Evolutionary conservation across 53 echinoderm and acorn worm genomes (phyloP), one percentile per base, ranked within the genome.

Genomic region (Paelopatides confundens): DNA sequence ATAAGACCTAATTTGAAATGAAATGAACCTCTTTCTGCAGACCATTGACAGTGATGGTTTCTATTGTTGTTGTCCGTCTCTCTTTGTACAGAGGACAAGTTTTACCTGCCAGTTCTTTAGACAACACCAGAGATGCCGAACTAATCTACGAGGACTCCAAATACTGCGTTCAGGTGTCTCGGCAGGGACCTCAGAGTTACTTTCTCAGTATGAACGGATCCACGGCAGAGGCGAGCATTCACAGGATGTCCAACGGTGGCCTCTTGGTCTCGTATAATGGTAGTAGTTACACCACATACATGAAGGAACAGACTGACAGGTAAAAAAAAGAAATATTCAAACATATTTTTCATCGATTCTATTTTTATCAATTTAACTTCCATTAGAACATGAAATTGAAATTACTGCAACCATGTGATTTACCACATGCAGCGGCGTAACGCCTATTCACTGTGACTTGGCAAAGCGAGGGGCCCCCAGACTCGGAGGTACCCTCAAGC

Each of bases 271-370:
- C 98, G 15, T 95, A 95, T 71, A 91, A 98, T 36, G 98, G 98
- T 8, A 95, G 92, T 63, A 95, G 98, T 27, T 94, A 95, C 71
- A 94, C 98, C 8, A 93, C 95, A 0, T 98, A 98, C 82, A 82
- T 98, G 87, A 98, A 98, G 89, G 98, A 98, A 62, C 92, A 95
- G 86, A 93, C 95, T 54, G 98, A 98, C 43, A 98, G 95, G 98
- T 98, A 65, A 88, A 86, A 9, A 38, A n/a, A n/a, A n/a, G n/a
- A n/a, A n/a, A n/a, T n/a, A n/a, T n/a, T n/a, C n/a, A n/a, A n/a
- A n/a, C n/a, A n/a, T n/a, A n/a, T n/a, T n/a, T n/a, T n/a, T n/a
- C n/a, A n/a, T n/a, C n/a, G n/a, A n/a, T n/a, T n/a, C n/a, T n/a
- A n/a, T n/a, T n/a, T n/a, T n/a, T n/a, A n/a, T n/a, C n/a, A n/a